Conservation (phyloP, 2,113 vertebrate genomes). For the Cacatua alba region DNA sequence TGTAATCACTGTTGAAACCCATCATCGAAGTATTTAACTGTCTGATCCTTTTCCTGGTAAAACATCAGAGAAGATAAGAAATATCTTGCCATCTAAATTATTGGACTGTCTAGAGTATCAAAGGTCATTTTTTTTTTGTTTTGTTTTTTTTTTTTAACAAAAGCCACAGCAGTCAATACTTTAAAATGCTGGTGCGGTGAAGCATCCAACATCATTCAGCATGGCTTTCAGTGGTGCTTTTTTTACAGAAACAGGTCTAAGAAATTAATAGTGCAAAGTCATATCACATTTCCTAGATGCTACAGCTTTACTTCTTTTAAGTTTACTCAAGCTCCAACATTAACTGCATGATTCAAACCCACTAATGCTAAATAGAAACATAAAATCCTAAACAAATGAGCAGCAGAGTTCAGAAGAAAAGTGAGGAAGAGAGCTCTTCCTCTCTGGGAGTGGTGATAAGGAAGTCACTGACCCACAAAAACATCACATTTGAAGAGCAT, state of each 20-base stretch:
- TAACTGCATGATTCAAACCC: background rate
- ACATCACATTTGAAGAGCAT: background rate
- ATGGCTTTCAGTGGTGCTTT: background rate
- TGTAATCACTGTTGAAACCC: background rate
- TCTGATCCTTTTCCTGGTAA: background rate
- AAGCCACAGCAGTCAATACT: slow-evolving; percentile 1
- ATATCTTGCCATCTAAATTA: background rate
- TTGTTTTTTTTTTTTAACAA: background rate
- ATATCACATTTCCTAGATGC: background rate
- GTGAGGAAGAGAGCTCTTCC: background rate
- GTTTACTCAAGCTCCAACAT: background rate
- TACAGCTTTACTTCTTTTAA: background rate
- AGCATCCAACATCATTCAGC: background rate
- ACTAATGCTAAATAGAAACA: background rate
- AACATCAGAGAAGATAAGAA: background rate
- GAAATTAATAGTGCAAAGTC: background rate
- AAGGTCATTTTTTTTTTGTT: background rate
- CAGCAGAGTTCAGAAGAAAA: background rate
- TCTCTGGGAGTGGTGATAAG: background rate
- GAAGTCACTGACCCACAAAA: background rate
- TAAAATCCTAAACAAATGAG: background rate
- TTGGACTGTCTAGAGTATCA: background rate
- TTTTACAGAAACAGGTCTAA: background rate
- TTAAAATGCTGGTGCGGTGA: background rate
- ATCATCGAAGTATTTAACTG: background rate